phyloP scores from a whole-genome alignment of 1,140 invertebrate genomes.

The Contarinia nasturtii region DNA sequence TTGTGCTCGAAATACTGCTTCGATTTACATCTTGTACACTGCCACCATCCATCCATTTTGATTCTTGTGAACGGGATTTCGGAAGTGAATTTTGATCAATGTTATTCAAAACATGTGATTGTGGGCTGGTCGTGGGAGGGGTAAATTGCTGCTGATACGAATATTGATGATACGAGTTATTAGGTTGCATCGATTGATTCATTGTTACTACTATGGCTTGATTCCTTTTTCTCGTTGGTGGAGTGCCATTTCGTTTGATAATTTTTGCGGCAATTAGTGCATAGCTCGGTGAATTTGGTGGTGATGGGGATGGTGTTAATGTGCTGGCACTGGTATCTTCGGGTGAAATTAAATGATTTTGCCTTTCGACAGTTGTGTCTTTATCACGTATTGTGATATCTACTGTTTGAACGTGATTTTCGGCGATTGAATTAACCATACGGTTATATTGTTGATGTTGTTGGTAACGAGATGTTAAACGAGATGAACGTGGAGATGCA shows the following conservation, averaged over 20 bases:
- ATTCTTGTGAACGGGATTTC: conserved; percentile 84
- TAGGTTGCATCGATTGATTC: conserved; percentile 7
- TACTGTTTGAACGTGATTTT: not conserved
- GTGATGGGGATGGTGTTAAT: conserved; percentile 19
- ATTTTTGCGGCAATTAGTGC: conserved; percentile 1
- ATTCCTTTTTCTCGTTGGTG: conserved; percentile 54
- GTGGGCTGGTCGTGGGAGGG: not conserved
- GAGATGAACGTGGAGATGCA: conserved; percentile 15
- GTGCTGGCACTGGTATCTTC: conserved; percentile 13
- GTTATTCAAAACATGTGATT: not conserved
- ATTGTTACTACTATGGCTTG: conserved; percentile 29
- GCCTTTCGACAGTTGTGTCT: not conserved
- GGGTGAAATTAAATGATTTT: not conserved
- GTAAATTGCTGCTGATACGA: not conserved
- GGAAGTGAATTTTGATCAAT: conserved; percentile 34
- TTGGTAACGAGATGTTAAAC: not conserved
- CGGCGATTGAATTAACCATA: not conserved
- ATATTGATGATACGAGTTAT: not conserved
- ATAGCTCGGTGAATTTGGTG: conserved; percentile 20
- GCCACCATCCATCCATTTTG: conserved; percentile 12
- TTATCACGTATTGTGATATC: not conserved
- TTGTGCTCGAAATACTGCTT: not conserved
- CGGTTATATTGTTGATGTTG: not conserved
- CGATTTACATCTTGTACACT: too few relatives aligned
- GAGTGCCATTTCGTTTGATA: conserved; percentile 33